Conservation (phyloP, 1,140 invertebrate genomes). For the Lordiphosa clarofinis region DNA sequence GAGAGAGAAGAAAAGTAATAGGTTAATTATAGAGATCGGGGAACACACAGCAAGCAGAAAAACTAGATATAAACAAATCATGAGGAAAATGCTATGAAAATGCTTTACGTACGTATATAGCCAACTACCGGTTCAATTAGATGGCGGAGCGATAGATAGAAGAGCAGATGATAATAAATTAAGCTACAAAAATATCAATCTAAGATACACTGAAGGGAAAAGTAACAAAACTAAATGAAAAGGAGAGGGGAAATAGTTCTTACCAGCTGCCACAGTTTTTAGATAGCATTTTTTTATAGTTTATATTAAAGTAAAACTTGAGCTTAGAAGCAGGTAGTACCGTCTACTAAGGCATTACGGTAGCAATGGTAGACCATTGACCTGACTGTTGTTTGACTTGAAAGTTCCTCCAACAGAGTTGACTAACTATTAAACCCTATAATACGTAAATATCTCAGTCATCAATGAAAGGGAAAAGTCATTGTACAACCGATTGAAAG, state of each 20-base stretch:
- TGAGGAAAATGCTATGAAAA: constrained; percentile 22
- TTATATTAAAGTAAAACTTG: constrained; percentile 9
- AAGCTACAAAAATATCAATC: constrained; percentile 8
- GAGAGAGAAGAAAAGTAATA: constrained; percentile 59
- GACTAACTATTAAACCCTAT: too few species aligned
- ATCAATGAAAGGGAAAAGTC: too few species aligned
- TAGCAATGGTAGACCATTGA: constrained; percentile 75
- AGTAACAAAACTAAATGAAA: not conserved
- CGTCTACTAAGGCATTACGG: constrained; percentile 78
- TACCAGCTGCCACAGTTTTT: too few species aligned
- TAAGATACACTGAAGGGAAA: constrained; percentile 7
- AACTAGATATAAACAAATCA: constrained; percentile 6
- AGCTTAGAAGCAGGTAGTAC: constrained; percentile 78
- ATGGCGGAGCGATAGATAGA: constrained; percentile 33
- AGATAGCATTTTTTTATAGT: not conserved
- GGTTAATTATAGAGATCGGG: constrained; percentile 36
- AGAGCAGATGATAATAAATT: constrained; percentile 12
- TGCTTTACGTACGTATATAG: constrained; percentile 27
- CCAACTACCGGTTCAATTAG: constrained; percentile 29
- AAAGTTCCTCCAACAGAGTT: not conserved
- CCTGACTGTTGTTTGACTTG: constrained; percentile 55
- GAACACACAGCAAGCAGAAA: not conserved
- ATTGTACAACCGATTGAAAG: too few species aligned
- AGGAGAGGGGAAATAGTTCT: too few species aligned
- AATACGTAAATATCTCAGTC: too few species aligned